Evolutionary conservation across 2,113 vertebrate species (phyloP).

Genomic region (Brachypodius melanocephalos): DNA sequence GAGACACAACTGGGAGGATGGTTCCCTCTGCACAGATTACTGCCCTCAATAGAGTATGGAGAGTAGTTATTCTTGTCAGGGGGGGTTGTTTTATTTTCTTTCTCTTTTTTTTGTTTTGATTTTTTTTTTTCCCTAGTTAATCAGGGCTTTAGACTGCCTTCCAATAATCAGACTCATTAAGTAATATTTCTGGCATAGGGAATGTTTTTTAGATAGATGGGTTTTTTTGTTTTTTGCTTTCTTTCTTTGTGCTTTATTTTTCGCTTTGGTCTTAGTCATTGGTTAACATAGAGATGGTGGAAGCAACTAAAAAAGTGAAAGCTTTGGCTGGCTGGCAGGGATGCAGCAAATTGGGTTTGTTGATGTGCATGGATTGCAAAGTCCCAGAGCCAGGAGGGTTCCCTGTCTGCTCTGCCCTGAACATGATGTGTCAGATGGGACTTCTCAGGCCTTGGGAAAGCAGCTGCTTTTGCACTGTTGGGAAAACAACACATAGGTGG

Average conservation of each 20-base stretch:
- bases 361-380: slow-evolving; percentile 79
- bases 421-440: background rate
- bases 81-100: background rate
- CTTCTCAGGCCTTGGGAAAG: slow-evolving; percentile 37
- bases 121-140: background rate
- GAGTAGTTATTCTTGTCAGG: background rate
- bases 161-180: background rate
- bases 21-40: background rate
- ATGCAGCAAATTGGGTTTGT: slow-evolving; percentile 71
- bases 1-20: fast-evolving
- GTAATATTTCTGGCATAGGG: background rate
- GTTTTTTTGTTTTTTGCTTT: background rate
- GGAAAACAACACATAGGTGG: slow-evolving; percentile 10
- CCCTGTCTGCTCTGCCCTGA: slow-evolving; percentile 24
- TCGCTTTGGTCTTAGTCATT: background rate
- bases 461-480: slow-evolving; percentile 12
- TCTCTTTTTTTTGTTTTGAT: background rate
- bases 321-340: slow-evolving; percentile 28
- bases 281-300: background rate
- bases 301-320: background rate
- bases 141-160: background rate
- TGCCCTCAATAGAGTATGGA: background rate
- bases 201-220: background rate
- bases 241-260: slow-evolving; percentile 35
- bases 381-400: slow-evolving; percentile 78